Base-by-base conservation (phyloP, 1,140 invertebrate species). In the Scaptodrosophila lebanonensis region DNA sequence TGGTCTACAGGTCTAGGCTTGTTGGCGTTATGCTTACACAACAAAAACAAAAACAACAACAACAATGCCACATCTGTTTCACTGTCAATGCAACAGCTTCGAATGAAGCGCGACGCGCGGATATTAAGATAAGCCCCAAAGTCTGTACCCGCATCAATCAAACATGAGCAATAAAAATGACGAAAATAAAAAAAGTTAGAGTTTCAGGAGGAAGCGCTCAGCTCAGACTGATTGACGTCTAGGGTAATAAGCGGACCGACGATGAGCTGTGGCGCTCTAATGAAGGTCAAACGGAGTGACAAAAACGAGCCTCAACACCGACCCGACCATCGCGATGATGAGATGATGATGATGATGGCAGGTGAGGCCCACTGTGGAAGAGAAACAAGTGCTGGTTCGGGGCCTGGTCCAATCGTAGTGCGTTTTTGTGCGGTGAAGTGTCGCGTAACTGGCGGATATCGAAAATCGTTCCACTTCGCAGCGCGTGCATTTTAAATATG, bases 231-330 rank as follows among this genome's bases (percentile, higher is more conserved):
- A 16, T 29, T 63, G 67, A 54, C 43, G 30, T 40, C 25, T 20
- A 16, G 52, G 68, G 16, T 66, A 62, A 62, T 66, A 62, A 71
- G 18, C 45, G 39, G 35, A 67, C 58, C 63, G 44, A 51, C 36
- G 45, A n/a, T n/a, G n/a, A 25, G 22, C 22, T 25, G 8, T 4
- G 3, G 22, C 22, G 3, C 3, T 54, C 43, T 44, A 56, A 59
- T 66, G 70, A 75, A 75, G 70, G 70, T 75, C 70, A 62, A 61
- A 65, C 47, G 47, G 45, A 60, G 53, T 75, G 70, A 73, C 69
- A 60, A 71, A 63, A 51, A 53, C 51, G 20, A 43, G n/a, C n/a
- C 22, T 25, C 22, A 25, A 25, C 22, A 25, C 3, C n/a, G n/a
- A n/a, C n/a, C n/a, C n/a, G n/a, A n/a, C n/a, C n/a, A n/a, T n/a